A percentile compares a stretch with the other conserved stretches of the same genome.
phyloP scores from a whole-genome alignment of 64 coral and sea anemone genomes.

The Montipora sp. region DNA sequence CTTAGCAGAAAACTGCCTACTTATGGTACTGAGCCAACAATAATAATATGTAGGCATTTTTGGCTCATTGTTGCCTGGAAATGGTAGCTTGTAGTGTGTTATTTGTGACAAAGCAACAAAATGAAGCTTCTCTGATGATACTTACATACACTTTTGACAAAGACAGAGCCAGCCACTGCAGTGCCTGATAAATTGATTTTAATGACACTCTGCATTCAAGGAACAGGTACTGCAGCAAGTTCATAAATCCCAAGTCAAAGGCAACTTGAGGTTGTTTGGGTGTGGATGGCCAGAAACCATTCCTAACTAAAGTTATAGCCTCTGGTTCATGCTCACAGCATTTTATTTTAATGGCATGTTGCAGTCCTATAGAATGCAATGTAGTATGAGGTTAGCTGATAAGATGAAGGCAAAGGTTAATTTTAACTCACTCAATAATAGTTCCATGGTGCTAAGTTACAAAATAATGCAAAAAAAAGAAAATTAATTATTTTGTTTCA shows the following conservation, averaged over 20 bases:
- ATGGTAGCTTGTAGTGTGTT: no score
- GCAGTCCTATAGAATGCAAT: constrained; percentile 23
- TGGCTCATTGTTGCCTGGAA: no score
- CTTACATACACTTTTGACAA: constrained; percentile 56
- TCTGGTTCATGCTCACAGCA: constrained; percentile 58
- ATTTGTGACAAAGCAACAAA: no score
- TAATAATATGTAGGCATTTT: no score
- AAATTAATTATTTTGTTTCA: no score
- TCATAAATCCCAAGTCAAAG: constrained; percentile 55
- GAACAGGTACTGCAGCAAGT: constrained; percentile 24
- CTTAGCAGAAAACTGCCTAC: no score
- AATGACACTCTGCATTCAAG: constrained; percentile 58
- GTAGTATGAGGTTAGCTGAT: background rate
- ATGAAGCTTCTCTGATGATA: background rate
- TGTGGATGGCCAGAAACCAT: constrained; percentile 64
- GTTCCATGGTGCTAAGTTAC: no score
- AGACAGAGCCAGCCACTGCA: constrained; percentile 46
- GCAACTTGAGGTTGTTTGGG: constrained; percentile 70
- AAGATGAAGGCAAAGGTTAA: background rate
- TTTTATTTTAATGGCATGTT: constrained; percentile 42
- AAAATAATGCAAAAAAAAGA: no score
- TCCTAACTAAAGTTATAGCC: constrained; percentile 46
- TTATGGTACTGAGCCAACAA: no score
- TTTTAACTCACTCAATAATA: no score
- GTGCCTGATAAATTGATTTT: constrained; percentile 43